These are phyloP conservation scores for Ceyx cyanopectus DNA, from an alignment of 2,113 vertebrate species.

Conservation along the genomic window DNA sequence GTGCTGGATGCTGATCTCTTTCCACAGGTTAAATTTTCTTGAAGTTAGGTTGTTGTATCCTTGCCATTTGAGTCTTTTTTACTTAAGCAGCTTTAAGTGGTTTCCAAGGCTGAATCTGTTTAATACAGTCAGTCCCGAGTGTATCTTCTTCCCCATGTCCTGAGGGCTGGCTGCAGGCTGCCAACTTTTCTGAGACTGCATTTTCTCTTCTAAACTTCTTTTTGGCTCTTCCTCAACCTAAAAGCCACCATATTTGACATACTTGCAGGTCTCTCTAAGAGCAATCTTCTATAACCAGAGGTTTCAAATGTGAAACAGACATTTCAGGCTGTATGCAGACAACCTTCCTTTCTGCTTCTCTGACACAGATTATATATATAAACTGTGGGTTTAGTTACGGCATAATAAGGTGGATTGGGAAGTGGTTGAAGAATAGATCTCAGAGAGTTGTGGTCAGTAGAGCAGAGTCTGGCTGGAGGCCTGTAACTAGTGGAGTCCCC, in stretches of 20 bases:
- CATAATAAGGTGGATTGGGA: too few relatives aligned
- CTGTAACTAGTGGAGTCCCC: too few relatives aligned
- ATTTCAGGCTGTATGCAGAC: not conserved
- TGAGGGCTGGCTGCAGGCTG: accelerated
- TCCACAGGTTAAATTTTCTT: not conserved
- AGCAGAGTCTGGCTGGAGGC: too few relatives aligned
- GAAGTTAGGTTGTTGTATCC: not conserved
- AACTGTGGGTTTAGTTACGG: too few relatives aligned
- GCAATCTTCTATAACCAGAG: accelerated
- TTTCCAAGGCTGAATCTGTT: not conserved
- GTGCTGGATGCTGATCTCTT: not conserved
- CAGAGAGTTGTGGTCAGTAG: too few relatives aligned
- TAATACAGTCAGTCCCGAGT: not conserved
- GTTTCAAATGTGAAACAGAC: not conserved
- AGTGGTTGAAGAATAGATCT: too few relatives aligned
- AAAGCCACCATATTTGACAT: not conserved
- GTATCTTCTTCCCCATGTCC: not conserved
- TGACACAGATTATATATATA: not conserved
- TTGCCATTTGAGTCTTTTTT: not conserved
- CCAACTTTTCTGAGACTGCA: not conserved
- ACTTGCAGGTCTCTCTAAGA: not conserved
- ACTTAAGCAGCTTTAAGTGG: not conserved
- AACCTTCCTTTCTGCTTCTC: not conserved
- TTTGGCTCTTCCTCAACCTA: not conserved
- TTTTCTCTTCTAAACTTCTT: not conserved